A percentile compares a stretch with the other conserved stretches of the same genome.
These are phyloP conservation scores for Morone chrysops DNA, from an alignment of 2,113 vertebrate species.

Conservation along the genomic window DNA sequence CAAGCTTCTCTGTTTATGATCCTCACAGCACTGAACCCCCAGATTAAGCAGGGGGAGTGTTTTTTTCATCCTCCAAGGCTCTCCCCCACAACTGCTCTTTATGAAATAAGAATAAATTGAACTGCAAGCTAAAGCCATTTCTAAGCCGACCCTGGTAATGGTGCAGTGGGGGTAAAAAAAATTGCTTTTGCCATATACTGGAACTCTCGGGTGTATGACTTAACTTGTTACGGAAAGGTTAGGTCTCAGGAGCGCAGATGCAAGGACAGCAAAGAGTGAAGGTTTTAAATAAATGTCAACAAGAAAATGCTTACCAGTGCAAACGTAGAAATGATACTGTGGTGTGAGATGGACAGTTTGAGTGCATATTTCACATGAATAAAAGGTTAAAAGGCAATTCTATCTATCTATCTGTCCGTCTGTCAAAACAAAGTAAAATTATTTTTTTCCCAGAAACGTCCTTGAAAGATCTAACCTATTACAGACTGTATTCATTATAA, in stretches of 20 bases:
- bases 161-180: slow-evolving; percentile 6
- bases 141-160: slow-evolving; percentile 46
- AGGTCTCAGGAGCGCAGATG: slow-evolving; percentile 24
- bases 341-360: slow-evolving; percentile 5
- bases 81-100: slow-evolving; percentile 38
- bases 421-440: too few relatives aligned
- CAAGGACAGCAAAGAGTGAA: slow-evolving; percentile 47
- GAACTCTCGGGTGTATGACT: slow-evolving; percentile 62
- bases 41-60: slow-evolving; percentile 45
- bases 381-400: neutral
- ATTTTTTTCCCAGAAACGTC: neutral
- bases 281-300: slow-evolving; percentile 44
- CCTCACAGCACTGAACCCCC: slow-evolving; percentile 32
- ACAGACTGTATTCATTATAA: neutral
- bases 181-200: slow-evolving; percentile 57
- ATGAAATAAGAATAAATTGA: slow-evolving; percentile 73
- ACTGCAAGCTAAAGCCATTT: slow-evolving; percentile 44
- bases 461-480: neutral
- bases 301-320: slow-evolving; percentile 26
- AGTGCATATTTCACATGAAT: slow-evolving; percentile 1
- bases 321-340: slow-evolving; percentile 14
- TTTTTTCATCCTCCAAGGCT: slow-evolving; percentile 45
- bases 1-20: slow-evolving; percentile 45
- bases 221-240: slow-evolving; percentile 70
- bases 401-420: too few relatives aligned